Evolutionary conservation across 2,797 vertebrate species (phyloP).

Genomic region (Phoxinus dragarum): DNA sequence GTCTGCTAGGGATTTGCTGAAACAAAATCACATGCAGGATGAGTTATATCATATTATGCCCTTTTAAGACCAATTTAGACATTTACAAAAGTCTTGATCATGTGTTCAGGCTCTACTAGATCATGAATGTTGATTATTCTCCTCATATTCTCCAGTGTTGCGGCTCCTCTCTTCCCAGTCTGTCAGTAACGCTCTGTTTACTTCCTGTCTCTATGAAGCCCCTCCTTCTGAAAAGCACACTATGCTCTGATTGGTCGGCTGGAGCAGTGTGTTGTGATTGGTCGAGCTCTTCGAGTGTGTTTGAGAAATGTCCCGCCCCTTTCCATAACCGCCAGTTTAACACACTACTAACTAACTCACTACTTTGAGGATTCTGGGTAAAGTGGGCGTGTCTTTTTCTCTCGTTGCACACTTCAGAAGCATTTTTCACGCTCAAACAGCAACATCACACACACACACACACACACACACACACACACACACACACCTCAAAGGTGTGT

Average conservation of each 20-base stretch:
- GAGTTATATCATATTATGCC: background rate
- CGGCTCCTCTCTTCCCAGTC: background rate
- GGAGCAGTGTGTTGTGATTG: background rate
- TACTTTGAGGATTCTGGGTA: background rate
- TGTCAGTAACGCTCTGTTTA: background rate
- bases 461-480: no score
- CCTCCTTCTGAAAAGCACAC: background rate
- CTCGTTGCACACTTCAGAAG: constrained; percentile 83
- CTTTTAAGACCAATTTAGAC: background rate
- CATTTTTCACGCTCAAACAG: no score
- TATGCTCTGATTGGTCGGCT: background rate
- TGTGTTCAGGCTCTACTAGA: background rate
- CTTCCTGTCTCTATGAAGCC: background rate
- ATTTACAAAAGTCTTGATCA: background rate
- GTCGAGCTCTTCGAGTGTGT: background rate
- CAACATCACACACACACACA: background rate
- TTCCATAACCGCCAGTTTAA: background rate
- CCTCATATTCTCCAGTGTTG: background rate
- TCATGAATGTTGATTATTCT: no score
- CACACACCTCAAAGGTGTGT: constrained; percentile 89
- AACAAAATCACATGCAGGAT: constrained; percentile 18
- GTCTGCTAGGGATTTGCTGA: constrained; percentile 95
- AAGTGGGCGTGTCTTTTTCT: background rate
- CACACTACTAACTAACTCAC: background rate
- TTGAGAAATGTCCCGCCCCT: background rate